Base-by-base conservation (phyloP, 2,113 vertebrate genomes). In the Piprites chloris region DNA sequence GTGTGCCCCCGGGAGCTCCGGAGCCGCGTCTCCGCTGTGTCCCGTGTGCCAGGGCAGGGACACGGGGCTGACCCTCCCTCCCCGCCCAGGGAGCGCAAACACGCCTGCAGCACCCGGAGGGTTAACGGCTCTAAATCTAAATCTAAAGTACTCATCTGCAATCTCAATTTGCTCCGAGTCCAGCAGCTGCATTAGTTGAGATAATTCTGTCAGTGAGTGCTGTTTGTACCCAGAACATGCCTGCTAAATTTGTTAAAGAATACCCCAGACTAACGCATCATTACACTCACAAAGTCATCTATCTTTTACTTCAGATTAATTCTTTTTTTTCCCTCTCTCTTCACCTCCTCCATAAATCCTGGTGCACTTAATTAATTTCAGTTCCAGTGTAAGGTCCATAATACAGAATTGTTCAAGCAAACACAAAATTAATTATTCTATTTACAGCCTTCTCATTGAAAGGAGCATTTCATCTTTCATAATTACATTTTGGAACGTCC, bases 341-440 rank as follows among this genome's bases (percentile, higher is more conserved):
- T 98, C 98, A 98, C 98, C 98, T 98, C 98, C 98, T 98, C 99
- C 99, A 99, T 99, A 99, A 99, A 99, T 99, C 99, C 99, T 99
- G 98, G 99, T 99, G 98, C 99, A 99, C 99, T 99, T 99, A 99
- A 99, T 99, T 99, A 99, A 99, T 99, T 99, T 99, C 99, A 98
- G 98, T 98, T 99, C 98, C 98, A 99, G 98, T 98, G 97, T 98
- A 98, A 99, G 98, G 99, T 99, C 98, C 98, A 98, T 99, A 99
- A 99, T 99, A 99, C 98, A 98, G 98, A 98, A 99, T 99, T 99
- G 99, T 99, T 99, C 99, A 99, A 98, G 98, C 98, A 99, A 99
- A 99, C 99, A 99, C 98, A 99, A 99, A 99, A 99, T 99, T 99
- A 99, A 99, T 99, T 99, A 99, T 99, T 99, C 99, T 99, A 99